Base-by-base conservation (phyloP, 1,140 invertebrate genomes). In the Lordiphosa clarofinis region DNA sequence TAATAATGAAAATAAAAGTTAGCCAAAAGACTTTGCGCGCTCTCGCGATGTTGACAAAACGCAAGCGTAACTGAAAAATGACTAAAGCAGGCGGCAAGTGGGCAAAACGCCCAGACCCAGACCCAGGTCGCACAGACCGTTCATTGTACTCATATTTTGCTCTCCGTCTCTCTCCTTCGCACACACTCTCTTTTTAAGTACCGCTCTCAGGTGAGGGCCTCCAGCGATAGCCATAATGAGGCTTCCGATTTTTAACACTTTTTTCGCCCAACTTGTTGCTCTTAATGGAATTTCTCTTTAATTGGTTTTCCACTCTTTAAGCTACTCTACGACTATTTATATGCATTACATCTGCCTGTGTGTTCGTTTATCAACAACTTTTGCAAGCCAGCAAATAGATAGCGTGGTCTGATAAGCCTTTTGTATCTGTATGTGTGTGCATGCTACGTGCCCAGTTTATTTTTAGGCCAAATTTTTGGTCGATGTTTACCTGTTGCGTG, bases 51-150 rank as follows among this genome's bases (percentile, higher is more conserved):
- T 76, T 78, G 76, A 82, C 76, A 84, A 76, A 84, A 70, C 78
- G 78, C 73, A 76, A 82, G 78, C 78, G 78, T 84, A 73, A 84
- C 78, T 84, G 65, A 84, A 84, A 69, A 78, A 84, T 84, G 78
- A 84, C 78, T 84, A 84, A 84, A 84, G 69, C 60, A 56, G 46
- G 68, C 59, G 78, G 43, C 76, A 67, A 76, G 73, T 75, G 78
- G 63, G 73, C 78, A 79, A 76, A 56, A 37, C 61, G 43, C 19
- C 36, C 56, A 62, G 71, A 69, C 73, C 75, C 57, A 61, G 48
- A 47, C 53, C 33, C 53, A 53, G 15, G 55, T 47, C 38, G 56
- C 53, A 28, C 37, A 55, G 62, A 59, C 78, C 58, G 57, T 33
- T 73, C 70, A 69, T 63, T 78, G 68, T 64, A 64, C 60, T 55